Evolutionary conservation across 1,140 invertebrate genomes (phyloP).

Genomic region (Pomacea maculata): DNA sequence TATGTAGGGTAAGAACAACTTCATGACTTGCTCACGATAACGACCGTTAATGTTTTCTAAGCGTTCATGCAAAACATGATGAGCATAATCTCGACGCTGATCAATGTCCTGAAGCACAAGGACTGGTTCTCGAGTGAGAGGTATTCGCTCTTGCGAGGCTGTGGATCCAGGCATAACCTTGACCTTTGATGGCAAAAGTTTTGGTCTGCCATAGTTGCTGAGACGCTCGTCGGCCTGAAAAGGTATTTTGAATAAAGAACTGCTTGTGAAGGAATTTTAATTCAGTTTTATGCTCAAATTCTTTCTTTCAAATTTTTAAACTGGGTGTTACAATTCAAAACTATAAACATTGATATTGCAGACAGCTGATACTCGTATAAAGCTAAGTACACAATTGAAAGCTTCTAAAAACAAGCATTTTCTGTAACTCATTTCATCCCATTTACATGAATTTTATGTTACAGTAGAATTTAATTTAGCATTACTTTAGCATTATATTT

Average conservation of each 20-base stretch:
- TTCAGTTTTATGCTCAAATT: not conserved
- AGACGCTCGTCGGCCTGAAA: conserved; percentile 47
- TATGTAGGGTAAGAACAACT: conserved; percentile 54
- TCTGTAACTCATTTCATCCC: too few species aligned
- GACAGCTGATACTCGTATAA: not conserved
- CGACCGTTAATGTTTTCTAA: conserved; percentile 40
- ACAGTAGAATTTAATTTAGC: too few species aligned
- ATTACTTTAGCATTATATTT: too few species aligned
- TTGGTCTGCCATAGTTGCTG: conserved; percentile 33
- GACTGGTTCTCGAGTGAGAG: conserved; percentile 32
- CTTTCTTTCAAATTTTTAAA: not conserved
- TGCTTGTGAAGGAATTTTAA: conserved; percentile 5
- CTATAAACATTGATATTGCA: not conserved
- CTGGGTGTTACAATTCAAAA: not conserved
- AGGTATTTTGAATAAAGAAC: not conserved
- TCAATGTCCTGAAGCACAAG: conserved; percentile 42
- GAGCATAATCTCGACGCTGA: conserved; percentile 52
- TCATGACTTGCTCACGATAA: conserved; percentile 48
- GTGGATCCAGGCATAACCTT: conserved; percentile 48
- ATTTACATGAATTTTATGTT: too few species aligned
- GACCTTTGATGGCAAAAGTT: conserved; percentile 36
- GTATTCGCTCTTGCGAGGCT: conserved; percentile 32
- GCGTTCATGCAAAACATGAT: conserved; percentile 48
- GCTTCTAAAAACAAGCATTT: too few species aligned
- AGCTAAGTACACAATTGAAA: not conserved